Conservation (phyloP, 2,888 invertebrate genomes). For the Crossocerus cetratus region DNA sequence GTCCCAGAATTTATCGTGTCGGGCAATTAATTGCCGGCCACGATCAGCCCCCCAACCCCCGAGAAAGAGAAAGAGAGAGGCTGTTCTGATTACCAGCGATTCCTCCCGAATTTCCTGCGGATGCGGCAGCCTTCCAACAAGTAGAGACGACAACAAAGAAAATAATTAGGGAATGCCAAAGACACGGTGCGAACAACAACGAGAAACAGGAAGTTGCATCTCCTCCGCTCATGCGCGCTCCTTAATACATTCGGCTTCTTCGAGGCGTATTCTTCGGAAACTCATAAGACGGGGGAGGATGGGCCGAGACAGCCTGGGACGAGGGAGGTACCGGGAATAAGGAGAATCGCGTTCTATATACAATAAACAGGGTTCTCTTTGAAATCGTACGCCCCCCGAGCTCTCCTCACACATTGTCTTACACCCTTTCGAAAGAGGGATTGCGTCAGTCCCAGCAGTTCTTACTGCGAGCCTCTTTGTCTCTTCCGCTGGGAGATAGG, state of each 20-base stretch:
- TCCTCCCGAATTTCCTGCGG: no score
- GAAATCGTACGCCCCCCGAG: constrained; percentile 58
- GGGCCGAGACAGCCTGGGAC: no score
- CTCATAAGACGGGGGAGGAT: constrained; percentile 1
- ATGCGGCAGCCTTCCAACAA: neutral
- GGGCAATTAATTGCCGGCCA: constrained; percentile 59
- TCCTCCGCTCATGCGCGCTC: neutral
- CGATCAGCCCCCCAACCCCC: constrained; percentile 30
- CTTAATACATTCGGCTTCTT: constrained; percentile 2
- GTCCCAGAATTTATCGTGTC: constrained; percentile 60
- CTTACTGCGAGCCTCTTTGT: constrained; percentile 46
- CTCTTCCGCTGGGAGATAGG: constrained; percentile 16
- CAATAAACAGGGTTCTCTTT: constrained; percentile 58
- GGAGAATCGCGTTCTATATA: constrained; percentile 25
- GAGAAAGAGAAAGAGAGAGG: no score
- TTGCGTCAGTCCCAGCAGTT: constrained; percentile 59
- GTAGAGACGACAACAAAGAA: neutral
- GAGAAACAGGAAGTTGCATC: neutral
- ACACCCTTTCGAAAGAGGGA: constrained; percentile 54
- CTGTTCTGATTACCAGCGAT: no score
- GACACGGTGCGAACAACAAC: neutral
- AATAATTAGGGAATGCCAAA: neutral
- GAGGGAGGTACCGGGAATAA: neutral
- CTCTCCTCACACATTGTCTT: constrained; percentile 54
- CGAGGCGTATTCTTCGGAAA: neutral